Evolutionary conservation across 1,140 invertebrate species (phyloP).

Genomic region (Bombyx mandarina): DNA sequence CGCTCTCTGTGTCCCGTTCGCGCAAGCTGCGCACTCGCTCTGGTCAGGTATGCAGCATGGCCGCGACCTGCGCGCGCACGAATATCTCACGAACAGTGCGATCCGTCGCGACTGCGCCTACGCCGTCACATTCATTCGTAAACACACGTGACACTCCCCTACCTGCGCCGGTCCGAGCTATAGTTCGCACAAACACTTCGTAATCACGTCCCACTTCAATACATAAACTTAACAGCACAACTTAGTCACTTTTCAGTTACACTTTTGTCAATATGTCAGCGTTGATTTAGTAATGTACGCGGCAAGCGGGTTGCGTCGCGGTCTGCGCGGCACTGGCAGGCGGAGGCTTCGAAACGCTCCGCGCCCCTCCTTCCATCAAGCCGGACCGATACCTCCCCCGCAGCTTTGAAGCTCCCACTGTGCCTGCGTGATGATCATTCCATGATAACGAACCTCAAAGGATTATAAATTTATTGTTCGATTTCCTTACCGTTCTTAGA

Average conservation of each 20-base stretch:
- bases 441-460: constrained; percentile 62
- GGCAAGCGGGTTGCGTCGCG: constrained; percentile 46
- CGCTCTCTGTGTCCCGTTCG: constrained; percentile 60
- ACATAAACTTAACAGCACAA: constrained; percentile 3
- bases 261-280: constrained; percentile 36
- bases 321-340: constrained; percentile 58
- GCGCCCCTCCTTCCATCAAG: constrained; percentile 37
- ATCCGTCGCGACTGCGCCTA: constrained; percentile 56
- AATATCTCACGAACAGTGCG: constrained; percentile 67
- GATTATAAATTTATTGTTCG: constrained; percentile 66
- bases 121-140: constrained; percentile 65
- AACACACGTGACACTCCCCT: constrained; percentile 66
- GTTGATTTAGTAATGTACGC: constrained; percentile 18
- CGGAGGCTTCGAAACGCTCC: constrained; percentile 57
- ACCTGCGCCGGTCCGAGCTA: constrained; percentile 31
- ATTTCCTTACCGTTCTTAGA: constrained; percentile 36
- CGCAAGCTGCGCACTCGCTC: constrained; percentile 58
- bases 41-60: constrained; percentile 67
- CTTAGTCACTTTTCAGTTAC: constrained; percentile 43
- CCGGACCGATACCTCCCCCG: constrained; percentile 31
- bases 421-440: constrained; percentile 59
- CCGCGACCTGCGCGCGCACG: constrained; percentile 62
- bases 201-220: constrained; percentile 6
- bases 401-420: constrained; percentile 53
- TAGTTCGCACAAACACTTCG: constrained; percentile 18